Evolutionary conservation across 2,797 vertebrate genomes (phyloP), one percentile per base, ranked within the genome.

Genomic region (Diglossa cyanea): DNA sequence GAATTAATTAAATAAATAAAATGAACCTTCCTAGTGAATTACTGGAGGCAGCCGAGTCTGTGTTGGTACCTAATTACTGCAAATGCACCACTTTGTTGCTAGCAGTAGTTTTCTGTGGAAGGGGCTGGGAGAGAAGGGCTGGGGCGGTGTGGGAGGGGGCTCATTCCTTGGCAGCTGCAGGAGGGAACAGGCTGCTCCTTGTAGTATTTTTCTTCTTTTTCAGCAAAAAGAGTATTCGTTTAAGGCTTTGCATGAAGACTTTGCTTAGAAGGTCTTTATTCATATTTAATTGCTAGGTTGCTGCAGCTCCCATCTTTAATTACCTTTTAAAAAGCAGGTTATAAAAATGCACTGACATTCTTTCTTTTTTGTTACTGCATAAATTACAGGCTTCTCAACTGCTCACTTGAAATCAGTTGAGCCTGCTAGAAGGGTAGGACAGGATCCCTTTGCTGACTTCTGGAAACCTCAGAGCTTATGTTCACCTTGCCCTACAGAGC

Each of bases 191-290:
- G 88, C 95, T 97, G 95, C 96, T 97, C 96, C 94, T 33, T 57
- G 71, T 93, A 95, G 94, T 93, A 72, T 86, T 97, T 98, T 97
- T 95, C 90, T 86, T 92, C 90, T 91, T 96, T 96, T 93, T 97
- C 97, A 97, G 96, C 95, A 95, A 96, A 97, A 97, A 97, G 95
- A 94, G 76, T 95, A 93, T 95, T 94, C 65, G 10, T 86, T 86
- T 95, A 97, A 96, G 39, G 39, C 85, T 97, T 97, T 96, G 94
- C 95, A 88, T 95, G 91, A 95, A 97, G 96, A 92, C 97, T 97
- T 97, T 97, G 96, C 97, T 98, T 97, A 96, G 92, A 98, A 97
- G 81, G 95, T 95, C 97, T 98, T 98, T 98, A 97, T 98, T 98
- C 98, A 97, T 97, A 97, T 97, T 97, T 98, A 98, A 98, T 98